Evolutionary conservation across 2,113 vertebrate species (phyloP).

Genomic region (Rhineura floridana): DNA sequence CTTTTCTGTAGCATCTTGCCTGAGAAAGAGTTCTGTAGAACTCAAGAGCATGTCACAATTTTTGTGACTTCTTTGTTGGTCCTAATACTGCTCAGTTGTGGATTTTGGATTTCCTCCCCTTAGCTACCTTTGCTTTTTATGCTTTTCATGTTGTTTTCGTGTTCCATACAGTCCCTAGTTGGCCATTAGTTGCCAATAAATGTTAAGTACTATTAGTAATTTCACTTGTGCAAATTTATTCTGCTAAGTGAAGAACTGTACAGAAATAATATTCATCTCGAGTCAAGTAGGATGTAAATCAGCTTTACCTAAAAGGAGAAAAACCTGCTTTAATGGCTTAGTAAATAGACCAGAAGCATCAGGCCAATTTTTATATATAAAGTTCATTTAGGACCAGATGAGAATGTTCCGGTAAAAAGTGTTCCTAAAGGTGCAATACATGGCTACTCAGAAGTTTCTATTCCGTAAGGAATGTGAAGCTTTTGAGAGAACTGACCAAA

Average conservation of each 20-base stretch:
- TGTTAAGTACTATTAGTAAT: not conserved
- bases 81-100: too few relatives aligned
- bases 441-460: not conserved
- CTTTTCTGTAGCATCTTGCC: too few relatives aligned
- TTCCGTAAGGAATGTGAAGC: slow-evolving; percentile 21
- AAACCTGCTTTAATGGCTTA: not conserved
- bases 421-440: not conserved
- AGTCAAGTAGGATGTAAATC: not conserved
- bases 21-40: too few relatives aligned
- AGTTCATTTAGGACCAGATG: slow-evolving; percentile 12
- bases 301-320: not conserved
- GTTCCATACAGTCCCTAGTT: not conserved
- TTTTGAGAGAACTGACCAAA: slow-evolving; percentile 8
- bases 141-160: not conserved
- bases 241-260: not conserved
- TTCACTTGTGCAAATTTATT: not conserved
- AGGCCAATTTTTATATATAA: slow-evolving; percentile 2
- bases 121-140: not conserved
- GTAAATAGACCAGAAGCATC: slow-evolving; percentile 25
- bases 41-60: too few relatives aligned
- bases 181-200: too few relatives aligned
- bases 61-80: too few relatives aligned
- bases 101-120: too few relatives aligned
- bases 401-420: slow-evolving; percentile 13
- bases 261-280: not conserved